Evolutionary conservation across 2,888 invertebrate genomes (phyloP).

Genomic region (Hirtodrosophila duncani): DNA sequence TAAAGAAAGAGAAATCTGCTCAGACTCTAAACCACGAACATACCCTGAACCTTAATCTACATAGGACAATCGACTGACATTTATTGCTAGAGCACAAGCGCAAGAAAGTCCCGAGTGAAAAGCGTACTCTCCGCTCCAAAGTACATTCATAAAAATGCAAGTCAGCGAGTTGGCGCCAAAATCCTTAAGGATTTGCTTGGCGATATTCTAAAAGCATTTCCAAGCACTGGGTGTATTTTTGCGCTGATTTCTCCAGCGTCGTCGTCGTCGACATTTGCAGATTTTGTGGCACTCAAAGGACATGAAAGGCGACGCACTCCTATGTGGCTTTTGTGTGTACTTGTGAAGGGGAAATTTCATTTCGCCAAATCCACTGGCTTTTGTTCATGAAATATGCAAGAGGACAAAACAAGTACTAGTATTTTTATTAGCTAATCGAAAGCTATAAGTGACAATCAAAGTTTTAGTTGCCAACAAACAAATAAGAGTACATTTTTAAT

Average conservation of each 20-base stretch:
- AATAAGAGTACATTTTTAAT: conserved; percentile 42
- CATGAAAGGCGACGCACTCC: background rate
- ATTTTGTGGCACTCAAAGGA: conserved; percentile 46
- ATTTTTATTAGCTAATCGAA: conserved; percentile 60
- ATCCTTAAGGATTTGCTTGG: conserved; percentile 59
- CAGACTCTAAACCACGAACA: no score
- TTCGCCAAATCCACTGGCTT: no score
- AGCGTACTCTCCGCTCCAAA: conserved; percentile 2
- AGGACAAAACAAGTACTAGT: conserved; percentile 10
- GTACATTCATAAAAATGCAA: conserved; percentile 57
- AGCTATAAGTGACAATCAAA: conserved; percentile 21
- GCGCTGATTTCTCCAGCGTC: conserved; percentile 56
- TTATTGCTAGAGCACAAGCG: conserved; percentile 38
- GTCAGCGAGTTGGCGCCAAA: conserved; percentile 51
- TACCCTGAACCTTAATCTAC: no score
- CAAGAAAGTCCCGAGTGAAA: conserved; percentile 14
- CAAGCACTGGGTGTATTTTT: conserved; percentile 18
- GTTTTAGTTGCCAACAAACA: conserved; percentile 4
- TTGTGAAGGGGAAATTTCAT: conserved; percentile 13
- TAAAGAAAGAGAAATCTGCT: no score
- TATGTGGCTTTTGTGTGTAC: background rate
- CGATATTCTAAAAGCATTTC: conserved; percentile 60
- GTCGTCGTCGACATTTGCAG: conserved; percentile 27
- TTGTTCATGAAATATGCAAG: conserved; percentile 55
- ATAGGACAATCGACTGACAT: conserved; percentile 33